Evolutionary conservation across 1,140 invertebrate species (phyloP).

Genomic region (Chelonus insularis): DNA sequence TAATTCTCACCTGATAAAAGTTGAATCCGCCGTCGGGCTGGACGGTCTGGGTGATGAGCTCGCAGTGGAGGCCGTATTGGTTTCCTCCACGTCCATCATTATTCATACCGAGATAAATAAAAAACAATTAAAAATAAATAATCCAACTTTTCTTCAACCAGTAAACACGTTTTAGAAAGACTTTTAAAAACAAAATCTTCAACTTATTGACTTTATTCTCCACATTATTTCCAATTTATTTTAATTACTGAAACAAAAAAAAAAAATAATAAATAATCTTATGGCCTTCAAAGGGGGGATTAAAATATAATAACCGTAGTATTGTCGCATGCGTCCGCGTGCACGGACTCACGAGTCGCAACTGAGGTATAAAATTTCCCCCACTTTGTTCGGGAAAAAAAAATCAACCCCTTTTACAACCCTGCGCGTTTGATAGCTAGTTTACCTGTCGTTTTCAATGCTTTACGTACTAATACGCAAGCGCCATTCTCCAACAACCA

Average conservation of each 20-base stretch:
- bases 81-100: constrained; percentile 58
- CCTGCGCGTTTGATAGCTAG: constrained; percentile 37
- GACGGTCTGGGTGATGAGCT: constrained; percentile 56
- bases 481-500: too few species aligned
- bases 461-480: constrained; percentile 32
- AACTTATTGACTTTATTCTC: too few species aligned
- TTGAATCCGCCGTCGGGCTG: constrained; percentile 53
- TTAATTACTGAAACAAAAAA: background rate
- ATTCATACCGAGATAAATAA: constrained; percentile 46
- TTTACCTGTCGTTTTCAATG: constrained; percentile 34
- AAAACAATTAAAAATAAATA: constrained; percentile 11
- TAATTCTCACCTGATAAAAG: constrained; percentile 53
- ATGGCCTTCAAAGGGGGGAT: constrained; percentile 17
- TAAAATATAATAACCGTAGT: background rate
- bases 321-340: constrained; percentile 53
- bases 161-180: too few species aligned
- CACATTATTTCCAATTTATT: too few species aligned
- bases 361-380: constrained; percentile 50
- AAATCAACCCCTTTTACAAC: constrained; percentile 40
- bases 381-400: constrained; percentile 14
- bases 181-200: too few species aligned
- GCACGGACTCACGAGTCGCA: constrained; percentile 57
- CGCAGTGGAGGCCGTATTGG: constrained; percentile 53
- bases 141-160: too few species aligned
- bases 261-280: background rate